Percentiles rank a stretch among this genome's conserved stretches.
These are phyloP conservation scores for Macropis europaea DNA, from an alignment of 2,888 invertebrate species.

Conservation along the genomic window DNA sequence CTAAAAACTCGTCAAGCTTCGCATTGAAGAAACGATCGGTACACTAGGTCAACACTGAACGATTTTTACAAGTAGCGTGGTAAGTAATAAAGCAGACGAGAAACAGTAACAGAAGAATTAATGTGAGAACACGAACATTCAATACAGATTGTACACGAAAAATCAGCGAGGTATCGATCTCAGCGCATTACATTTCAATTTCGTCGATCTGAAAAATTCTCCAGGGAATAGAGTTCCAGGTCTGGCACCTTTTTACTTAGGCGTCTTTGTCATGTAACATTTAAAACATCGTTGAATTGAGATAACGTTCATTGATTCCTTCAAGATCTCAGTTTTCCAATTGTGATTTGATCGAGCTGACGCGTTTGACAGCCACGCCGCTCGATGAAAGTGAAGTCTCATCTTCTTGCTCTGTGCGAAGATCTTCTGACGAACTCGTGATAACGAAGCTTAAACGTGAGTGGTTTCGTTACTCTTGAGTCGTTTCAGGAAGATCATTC, in stretches of 20 bases:
- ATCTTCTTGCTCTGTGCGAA: constrained; percentile 9
- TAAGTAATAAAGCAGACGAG: background rate
- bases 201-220: background rate
- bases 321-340: background rate
- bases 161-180: constrained; percentile 27
- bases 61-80: too few species aligned
- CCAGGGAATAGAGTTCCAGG: background rate
- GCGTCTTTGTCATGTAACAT: background rate
- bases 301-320: background rate
- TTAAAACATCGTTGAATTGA: background rate
- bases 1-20: background rate
- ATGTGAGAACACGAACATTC: background rate
- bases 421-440: constrained; percentile 16
- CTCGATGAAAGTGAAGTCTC: background rate
- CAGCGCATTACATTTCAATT: background rate
- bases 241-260: background rate
- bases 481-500: constrained; percentile 51
- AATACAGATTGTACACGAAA: constrained; percentile 26
- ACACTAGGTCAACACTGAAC: too few species aligned
- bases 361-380: background rate
- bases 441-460: constrained; percentile 5
- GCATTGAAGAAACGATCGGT: background rate
- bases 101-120: background rate
- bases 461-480: constrained; percentile 25
- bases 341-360: background rate